Base-by-base conservation (phyloP, 2,888 invertebrate species). In the Eumerus sabulonum region DNA sequence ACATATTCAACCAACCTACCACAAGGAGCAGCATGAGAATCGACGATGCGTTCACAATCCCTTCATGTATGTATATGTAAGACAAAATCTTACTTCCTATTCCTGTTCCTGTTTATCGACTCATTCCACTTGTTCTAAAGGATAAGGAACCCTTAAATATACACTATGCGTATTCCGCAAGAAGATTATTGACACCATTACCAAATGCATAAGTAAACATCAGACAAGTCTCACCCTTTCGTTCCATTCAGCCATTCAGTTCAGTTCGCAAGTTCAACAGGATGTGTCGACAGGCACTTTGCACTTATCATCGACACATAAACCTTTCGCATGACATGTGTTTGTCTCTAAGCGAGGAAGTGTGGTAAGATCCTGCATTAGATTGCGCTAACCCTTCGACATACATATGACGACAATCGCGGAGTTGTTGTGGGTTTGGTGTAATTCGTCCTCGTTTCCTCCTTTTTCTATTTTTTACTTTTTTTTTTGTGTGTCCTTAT, bases 131-230 rank as follows among this genome's bases (percentile, higher is more conserved):
- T 27, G 27, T 50, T 14, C 2, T 18, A 47, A 57, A 35, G 79
- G 74, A 68, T 74, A 79, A 79, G 64, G 68, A 79, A 50, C 74
- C 74, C 74, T 79, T 79, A 79, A 79, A 70, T 79, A 79, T 68
- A 27, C 27, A 27, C 27, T 27, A 27, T 7, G 27, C 27, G 27
- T 27, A 79, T 70, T 74, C 79, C 56, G 68, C 79, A 79, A 74
- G 79, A 74, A 74, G 79, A 79, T 79, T 79, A 79, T 64, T 73
- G 68, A 79, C 79, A 79, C 79, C 79, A 79, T 79, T 79, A 70
- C 63, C 50, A 74, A 79, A 68, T 74, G 79, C 79, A 79, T 79
- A 79, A 79, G 50, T 79, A 79, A 74, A 79, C 74, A 64, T 70
- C 36, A 79, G 74, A 73, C 48, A 64, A 54, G 27, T 27, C 53